Base-by-base conservation (phyloP, 2,888 invertebrate genomes). In the Rotaria macrura region DNA sequence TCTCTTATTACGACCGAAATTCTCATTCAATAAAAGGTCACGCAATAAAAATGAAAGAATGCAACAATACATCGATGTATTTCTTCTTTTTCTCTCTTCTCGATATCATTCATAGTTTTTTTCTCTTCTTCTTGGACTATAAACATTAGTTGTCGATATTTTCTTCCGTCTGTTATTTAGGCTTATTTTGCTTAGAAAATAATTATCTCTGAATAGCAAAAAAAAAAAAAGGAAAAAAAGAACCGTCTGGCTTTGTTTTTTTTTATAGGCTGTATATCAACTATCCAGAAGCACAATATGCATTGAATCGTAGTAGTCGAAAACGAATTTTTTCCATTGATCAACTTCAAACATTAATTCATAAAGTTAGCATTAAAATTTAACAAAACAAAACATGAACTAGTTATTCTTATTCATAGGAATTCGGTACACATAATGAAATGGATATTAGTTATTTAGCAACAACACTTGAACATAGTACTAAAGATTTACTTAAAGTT, bases 371-470 rank as follows among this genome's bases (percentile, higher is more conserved):
- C 38, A 29, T n/a, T 40, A 12, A 74, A 40, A 9, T 74, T 7
- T 40, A 0, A 23, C 12, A 25, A 57, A 57, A 29, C n/a, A 29
- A 6, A 57, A 5, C 2, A 3, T 6, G 1, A 25, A n/a, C 14
- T 57, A 12, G 14, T n/a, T 9, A n/a, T 57, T 57, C 40, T 38
- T 5, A 10, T 40, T 34, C 34, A 23, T 40, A 74, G 74, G 74
- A 74, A 74, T 74, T 74, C 40, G 74, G 74, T 23, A n/a, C 25
- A 34, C 40, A 57, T 29, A 57, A 40, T 74, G 74, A 74, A 74
- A 74, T 74, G 74, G 74, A 74, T 74, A 74, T 74, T 40, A 74
- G 74, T 40, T 74, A 74, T 74, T 23, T 74, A 40, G 40, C 74
- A 74, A 74, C 74, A 38, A 40, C 74, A 20, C n/a, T 74, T 10